A percentile compares a stretch with the other conserved stretches of the same genome.
phyloP scores from a whole-genome alignment of 2,113 vertebrate species.

The Indri indri region DNA sequence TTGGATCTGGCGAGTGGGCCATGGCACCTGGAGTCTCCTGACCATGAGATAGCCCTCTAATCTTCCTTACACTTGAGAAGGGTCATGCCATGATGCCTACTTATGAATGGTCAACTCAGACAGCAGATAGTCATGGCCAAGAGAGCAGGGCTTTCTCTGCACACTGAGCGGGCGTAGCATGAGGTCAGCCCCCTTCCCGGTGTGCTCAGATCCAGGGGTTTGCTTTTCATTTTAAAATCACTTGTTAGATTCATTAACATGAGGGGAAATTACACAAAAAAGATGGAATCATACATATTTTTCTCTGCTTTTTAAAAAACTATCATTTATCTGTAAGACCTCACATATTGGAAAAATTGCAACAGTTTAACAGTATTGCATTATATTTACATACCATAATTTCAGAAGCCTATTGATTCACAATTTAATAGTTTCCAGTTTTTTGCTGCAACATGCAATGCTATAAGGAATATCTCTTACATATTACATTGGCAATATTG shows the following conservation, averaged over 20 bases:
- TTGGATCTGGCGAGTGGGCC: too few species aligned
- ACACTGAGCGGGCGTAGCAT: rapidly evolving
- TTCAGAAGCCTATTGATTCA: not conserved
- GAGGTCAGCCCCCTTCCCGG: not conserved
- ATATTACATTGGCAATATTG: not conserved
- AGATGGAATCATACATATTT: not conserved
- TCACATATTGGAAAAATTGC: not conserved
- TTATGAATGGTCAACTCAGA: not conserved
- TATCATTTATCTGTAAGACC: not conserved
- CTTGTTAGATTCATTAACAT: not conserved
- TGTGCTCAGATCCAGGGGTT: not conserved
- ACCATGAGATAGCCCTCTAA: not conserved
- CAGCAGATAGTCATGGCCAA: not conserved
- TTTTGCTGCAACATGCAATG: not conserved
- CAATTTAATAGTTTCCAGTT: not conserved
- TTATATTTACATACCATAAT: not conserved
- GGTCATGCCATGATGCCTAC: rapidly evolving
- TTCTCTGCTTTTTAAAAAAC: not conserved
- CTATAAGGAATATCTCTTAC: not conserved
- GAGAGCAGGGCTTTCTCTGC: not conserved
- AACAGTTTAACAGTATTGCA: not conserved
- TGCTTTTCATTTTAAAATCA: not conserved
- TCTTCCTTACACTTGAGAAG: not conserved
- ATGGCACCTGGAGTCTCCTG: not conserved
- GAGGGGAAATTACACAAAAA: not conserved